Evolutionary conservation across 92 coral and sea anemone genomes (phyloP).

Genomic region (Parazoanthus atlanticus): DNA sequence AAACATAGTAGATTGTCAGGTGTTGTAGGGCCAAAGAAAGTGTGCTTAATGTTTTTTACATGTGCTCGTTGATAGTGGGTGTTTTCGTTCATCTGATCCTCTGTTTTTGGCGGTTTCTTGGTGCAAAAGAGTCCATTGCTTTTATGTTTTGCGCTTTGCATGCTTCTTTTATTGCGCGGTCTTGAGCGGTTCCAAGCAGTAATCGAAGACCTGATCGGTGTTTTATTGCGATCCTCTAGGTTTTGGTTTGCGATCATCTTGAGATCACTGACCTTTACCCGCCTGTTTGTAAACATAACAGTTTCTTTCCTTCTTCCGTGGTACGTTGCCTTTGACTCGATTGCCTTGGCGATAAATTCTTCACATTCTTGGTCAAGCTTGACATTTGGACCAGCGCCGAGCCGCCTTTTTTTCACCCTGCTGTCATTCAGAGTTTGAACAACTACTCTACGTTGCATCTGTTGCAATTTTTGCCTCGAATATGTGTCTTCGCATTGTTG

Average conservation of each 20-base stretch:
- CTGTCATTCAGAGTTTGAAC: too few relatives aligned
- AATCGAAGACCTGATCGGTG: too few relatives aligned
- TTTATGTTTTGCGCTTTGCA: too few relatives aligned
- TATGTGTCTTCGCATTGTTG: background rate
- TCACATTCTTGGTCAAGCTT: constrained; percentile 4
- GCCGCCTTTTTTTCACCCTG: constrained; percentile 1
- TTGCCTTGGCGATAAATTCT: constrained; percentile 2
- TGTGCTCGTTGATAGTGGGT: constrained; percentile 71
- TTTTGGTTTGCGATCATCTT: constrained; percentile 24
- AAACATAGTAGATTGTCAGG: too few relatives aligned
- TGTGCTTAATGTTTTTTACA: constrained; percentile 46
- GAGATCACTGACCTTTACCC: constrained; percentile 11
- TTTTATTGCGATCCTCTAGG: constrained; percentile 7
- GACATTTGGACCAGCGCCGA: constrained; percentile 4
- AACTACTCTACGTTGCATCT: background rate
- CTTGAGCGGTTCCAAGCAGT: too few relatives aligned
- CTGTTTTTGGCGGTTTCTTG: constrained; percentile 43
- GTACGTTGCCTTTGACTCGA: constrained; percentile 20
- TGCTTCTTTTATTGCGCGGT: too few relatives aligned
- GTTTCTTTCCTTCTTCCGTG: constrained; percentile 24
- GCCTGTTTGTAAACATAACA: constrained; percentile 24
- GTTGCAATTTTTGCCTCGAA: background rate
- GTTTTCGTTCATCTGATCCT: constrained; percentile 49
- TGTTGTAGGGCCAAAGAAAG: constrained; percentile 50
- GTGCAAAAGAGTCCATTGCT: constrained; percentile 37